phyloP scores from a whole-genome alignment of 2,113 vertebrate species.

The Scomber japonicus region DNA sequence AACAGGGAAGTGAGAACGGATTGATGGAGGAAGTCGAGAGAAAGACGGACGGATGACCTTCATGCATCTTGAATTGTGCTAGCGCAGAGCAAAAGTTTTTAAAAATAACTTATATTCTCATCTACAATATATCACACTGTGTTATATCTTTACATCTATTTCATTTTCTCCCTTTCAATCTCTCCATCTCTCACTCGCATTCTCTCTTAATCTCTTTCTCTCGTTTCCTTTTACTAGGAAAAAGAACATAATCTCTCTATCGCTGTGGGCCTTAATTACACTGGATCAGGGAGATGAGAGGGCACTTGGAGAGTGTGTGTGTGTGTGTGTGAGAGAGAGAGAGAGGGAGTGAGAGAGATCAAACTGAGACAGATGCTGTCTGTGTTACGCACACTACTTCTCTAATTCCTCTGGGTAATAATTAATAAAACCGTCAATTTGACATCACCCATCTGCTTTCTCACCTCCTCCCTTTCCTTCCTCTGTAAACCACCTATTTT shows the following conservation, averaged over 20 bases:
- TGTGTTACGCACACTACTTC: conserved; percentile 36
- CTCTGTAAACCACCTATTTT: neutral
- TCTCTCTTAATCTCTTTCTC: conserved; percentile 35
- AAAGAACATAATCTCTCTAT: conserved; percentile 69
- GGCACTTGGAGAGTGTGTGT: conserved; percentile 33
- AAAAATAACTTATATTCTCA: conserved; percentile 46
- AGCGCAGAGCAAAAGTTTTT: conserved; percentile 51
- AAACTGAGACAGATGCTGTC: conserved; percentile 63
- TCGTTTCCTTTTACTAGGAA: conserved; percentile 53
- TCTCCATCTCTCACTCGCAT: neutral
- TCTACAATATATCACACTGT: conserved; percentile 14
- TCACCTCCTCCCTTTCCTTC: neutral
- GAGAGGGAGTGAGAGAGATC: conserved; percentile 5
- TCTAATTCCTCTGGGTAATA: conserved; percentile 49
- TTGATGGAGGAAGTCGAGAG: conserved; percentile 55
- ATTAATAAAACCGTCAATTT: conserved; percentile 36
- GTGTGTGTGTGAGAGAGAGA: conserved; percentile 1
- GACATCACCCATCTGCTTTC: conserved; percentile 2
- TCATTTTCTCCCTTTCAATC: conserved; percentile 48
- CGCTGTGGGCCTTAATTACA: conserved; percentile 78
- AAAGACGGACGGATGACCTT: conserved; percentile 66
- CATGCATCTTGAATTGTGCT: conserved; percentile 40
- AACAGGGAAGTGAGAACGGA: conserved; percentile 69
- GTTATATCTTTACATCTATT: conserved; percentile 47
- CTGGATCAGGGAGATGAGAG: conserved; percentile 64